Base-by-base conservation (phyloP, 2,888 invertebrate species). In the Strigamia crassipes region DNA sequence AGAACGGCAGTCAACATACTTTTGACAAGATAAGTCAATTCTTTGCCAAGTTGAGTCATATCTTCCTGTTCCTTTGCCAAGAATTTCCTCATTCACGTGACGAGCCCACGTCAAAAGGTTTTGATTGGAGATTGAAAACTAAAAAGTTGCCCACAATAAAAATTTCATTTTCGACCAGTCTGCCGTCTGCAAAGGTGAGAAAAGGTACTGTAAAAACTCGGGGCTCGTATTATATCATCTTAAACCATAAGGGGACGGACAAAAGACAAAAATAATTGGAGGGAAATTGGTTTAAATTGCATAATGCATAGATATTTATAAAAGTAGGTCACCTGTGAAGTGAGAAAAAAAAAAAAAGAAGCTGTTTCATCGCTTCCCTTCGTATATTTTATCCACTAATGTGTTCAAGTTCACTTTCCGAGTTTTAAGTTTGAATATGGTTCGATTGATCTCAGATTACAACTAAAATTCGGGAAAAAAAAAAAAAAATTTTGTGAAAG, bases 301-400 rank as follows among this genome's bases (percentile, higher is more conserved):
- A 66, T 66, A 66, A 66, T 66, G 23, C 27, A 51, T 51, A 31
- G 66, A 66, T 66, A 66, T 66, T 66, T 66, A 66, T 66, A 66
- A 66, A 66, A 66, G 66, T 66, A 66, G 66, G 66, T 66, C 66
- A 66, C 66, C 66, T 66, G 66, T 66, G 66, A 66, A 66, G 66
- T 66, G 66, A 31, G 66, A 66, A n/a, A n/a, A n/a, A n/a, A 34
- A 34, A 18, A 51, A 51, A 34, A 34, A 18, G 18, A 51, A 31
- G 66, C 66, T 66, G 27, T 66, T 66, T 6, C 23, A 66, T 66
- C 27, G 27, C 27, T 66, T 23, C 66, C 66, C 66, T 66, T 51
- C 51, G 15, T n/a, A n/a, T 51, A n/a, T 51, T 51, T 51, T 51
- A 51, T n/a, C n/a, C 51, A 51, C 4, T 18, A n/a, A n/a, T 51